Evolutionary conservation across 2,113 vertebrate genomes (phyloP).

Genomic region (Protobothrops flavoviridis): DNA sequence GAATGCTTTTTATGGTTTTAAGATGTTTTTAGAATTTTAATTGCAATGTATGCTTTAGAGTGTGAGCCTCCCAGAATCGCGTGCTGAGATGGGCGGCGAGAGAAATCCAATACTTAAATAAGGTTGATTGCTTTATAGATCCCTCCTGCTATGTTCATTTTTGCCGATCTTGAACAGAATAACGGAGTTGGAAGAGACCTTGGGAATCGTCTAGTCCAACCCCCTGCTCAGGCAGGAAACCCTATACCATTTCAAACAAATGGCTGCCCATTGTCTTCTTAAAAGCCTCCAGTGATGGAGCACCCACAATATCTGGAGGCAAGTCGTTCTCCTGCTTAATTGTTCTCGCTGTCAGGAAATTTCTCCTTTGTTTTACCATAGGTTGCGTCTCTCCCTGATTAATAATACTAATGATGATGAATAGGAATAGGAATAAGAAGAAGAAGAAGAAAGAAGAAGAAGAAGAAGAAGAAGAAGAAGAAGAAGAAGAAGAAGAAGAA

Average conservation of each 20-base stretch:
- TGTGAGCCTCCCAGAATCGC: background rate
- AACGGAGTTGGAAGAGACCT: background rate
- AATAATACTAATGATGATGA: no score
- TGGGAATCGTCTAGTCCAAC: background rate
- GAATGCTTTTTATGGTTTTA: background rate
- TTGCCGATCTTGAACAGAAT: slow-evolving; percentile 4
- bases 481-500: no score
- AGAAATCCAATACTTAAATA: background rate
- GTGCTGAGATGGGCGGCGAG: background rate
- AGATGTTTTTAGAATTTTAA: background rate
- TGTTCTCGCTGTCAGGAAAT: no score
- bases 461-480: no score
- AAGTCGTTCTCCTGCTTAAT: background rate
- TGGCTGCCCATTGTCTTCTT: background rate
- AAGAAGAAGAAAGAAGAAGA: no score
- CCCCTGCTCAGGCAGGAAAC: background rate
- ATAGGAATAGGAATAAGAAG: no score
- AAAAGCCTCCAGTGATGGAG: background rate
- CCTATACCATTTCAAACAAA: background rate
- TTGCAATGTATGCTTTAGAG: background rate
- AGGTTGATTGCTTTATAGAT: background rate
- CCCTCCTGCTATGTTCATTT: background rate
- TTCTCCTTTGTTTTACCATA: no score
- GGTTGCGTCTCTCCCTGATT: no score
- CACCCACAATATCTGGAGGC: background rate